Evolutionary conservation across 35 echinoderm and acorn worm species (phyloP).

Genomic region (Acanthaster planci): DNA sequence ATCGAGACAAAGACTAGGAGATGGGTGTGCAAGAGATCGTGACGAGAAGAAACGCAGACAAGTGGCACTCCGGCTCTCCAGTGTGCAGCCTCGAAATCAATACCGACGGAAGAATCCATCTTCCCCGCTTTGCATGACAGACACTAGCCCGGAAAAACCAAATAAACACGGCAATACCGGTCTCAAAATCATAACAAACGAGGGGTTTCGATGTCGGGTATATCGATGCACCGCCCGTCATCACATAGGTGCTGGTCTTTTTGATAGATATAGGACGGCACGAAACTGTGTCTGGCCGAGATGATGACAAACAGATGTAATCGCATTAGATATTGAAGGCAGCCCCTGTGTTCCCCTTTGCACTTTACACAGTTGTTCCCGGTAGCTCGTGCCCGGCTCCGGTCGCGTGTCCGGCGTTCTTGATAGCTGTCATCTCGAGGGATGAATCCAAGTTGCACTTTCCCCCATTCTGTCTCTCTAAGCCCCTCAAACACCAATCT

Average conservation of each 20-base stretch:
- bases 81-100: too few relatives aligned
- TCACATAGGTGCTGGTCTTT: background rate
- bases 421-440: too few relatives aligned
- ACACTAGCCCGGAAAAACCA: background rate
- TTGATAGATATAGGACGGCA: background rate
- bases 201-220: too few relatives aligned
- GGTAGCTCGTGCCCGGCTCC: too few relatives aligned
- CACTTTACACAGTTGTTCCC: too few relatives aligned
- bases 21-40: background rate
- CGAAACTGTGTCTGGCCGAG: background rate
- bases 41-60: background rate
- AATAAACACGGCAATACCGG: background rate
- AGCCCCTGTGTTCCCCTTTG: too few relatives aligned
- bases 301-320: slow-evolving; percentile 17
- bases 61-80: too few relatives aligned
- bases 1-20: background rate
- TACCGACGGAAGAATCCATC: slow-evolving; percentile 4
- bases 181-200: too few relatives aligned
- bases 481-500: too few relatives aligned
- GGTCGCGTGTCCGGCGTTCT: too few relatives aligned
- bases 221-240: background rate
- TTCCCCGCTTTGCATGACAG: background rate
- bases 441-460: too few relatives aligned
- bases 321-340: background rate
- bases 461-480: too few relatives aligned